Conservation (phyloP, 2,113 vertebrate genomes). For the Cinclus mexicanus region DNA sequence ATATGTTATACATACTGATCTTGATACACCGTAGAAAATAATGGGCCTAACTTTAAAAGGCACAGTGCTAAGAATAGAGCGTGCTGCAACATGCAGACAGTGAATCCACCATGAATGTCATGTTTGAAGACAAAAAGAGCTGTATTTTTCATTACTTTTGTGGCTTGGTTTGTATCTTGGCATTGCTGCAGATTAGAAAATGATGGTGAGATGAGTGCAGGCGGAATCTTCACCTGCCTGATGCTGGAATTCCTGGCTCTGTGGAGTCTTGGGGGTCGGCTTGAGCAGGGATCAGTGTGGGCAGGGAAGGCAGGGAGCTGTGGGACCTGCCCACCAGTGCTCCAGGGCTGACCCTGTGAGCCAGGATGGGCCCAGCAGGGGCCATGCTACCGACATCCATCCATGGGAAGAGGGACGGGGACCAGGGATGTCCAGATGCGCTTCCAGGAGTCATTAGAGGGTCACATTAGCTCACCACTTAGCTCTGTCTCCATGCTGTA, state of each 20-base stretch:
- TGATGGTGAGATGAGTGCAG: not conserved
- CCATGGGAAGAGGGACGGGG: rapidly evolving
- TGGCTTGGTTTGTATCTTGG: conserved; percentile 14
- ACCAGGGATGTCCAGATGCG: not conserved
- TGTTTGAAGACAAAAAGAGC: conserved; percentile 64
- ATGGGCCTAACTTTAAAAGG: conserved; percentile 69
- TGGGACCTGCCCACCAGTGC: not conserved
- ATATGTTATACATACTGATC: conserved; percentile 70
- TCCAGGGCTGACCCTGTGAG: not conserved
- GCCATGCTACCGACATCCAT: rapidly evolving
- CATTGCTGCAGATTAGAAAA: not conserved
- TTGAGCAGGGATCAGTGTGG: rapidly evolving
- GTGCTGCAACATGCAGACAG: conserved; percentile 48
- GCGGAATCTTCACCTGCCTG: not conserved
- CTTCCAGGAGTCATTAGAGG: conserved; percentile 2
- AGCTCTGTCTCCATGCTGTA: not conserved
- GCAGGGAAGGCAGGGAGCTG: not conserved
- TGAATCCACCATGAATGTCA: conserved; percentile 48
- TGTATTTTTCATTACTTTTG: conserved; percentile 52
- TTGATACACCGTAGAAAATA: conserved; percentile 70
- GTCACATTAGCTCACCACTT: not conserved
- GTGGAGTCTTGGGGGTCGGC: rapidly evolving
- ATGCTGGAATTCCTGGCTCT: rapidly evolving
- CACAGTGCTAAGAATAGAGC: conserved; percentile 63
- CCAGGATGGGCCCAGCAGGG: not conserved